Conservation (phyloP, 2,113 vertebrate species). For the Lepus timidus region DNA sequence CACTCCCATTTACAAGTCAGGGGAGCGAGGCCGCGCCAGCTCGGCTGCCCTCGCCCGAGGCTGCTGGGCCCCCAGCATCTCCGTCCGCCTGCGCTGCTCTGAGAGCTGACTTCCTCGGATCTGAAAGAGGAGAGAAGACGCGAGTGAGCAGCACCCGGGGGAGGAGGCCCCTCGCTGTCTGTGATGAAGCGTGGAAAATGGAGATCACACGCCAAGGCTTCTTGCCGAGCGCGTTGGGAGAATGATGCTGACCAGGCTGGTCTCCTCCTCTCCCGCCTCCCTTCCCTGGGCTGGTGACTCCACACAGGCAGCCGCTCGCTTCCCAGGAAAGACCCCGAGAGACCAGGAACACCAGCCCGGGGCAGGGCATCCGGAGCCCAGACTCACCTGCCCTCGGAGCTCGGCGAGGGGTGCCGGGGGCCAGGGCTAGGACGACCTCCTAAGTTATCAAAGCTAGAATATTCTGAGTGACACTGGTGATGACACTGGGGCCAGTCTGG, state of each 20-base stretch:
- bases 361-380: neutral
- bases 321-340: neutral
- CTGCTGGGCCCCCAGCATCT: neutral
- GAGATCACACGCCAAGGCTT: slow-evolving; percentile 63
- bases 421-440: neutral
- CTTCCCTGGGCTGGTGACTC: neutral
- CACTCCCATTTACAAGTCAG: neutral
- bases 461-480: neutral
- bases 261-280: neutral
- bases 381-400: neutral
- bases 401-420: neutral
- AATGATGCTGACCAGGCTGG: neutral
- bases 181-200: slow-evolving; percentile 63
- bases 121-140: slow-evolving; percentile 15
- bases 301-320: neutral
- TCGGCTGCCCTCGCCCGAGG: neutral
- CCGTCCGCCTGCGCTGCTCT: neutral
- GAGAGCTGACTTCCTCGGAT: neutral
- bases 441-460: neutral
- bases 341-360: neutral
- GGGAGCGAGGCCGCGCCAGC: neutral
- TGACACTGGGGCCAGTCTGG: neutral
- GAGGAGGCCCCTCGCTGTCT: slow-evolving; percentile 63
- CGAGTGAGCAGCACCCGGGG: slow-evolving; percentile 42
- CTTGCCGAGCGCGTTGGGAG: neutral